A percentile compares a stretch with the other conserved stretches of the same genome.
Evolutionary conservation across 2,888 invertebrate genomes (phyloP).

Genomic region (Platycnemis pennipes): DNA sequence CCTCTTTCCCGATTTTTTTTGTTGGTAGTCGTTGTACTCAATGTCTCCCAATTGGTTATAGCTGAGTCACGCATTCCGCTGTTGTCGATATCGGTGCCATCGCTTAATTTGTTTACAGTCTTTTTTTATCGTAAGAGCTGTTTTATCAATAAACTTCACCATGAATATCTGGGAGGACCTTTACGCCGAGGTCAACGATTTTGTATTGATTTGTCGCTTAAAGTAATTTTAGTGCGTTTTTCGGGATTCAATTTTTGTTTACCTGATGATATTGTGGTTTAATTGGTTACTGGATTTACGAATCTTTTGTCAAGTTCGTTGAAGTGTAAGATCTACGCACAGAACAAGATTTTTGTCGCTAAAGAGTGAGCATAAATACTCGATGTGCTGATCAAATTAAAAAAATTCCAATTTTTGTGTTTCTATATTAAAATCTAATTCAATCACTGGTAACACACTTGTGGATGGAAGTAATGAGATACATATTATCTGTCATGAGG

Average conservation of each 20-base stretch:
- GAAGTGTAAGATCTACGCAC: too few relatives aligned
- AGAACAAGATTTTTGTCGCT: too few relatives aligned
- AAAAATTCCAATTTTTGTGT: too few relatives aligned
- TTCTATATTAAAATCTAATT: too few relatives aligned
- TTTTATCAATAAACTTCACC: not conserved
- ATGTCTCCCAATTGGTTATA: not conserved
- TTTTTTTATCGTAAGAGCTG: not conserved
- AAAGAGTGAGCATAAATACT: too few relatives aligned
- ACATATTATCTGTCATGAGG: too few relatives aligned
- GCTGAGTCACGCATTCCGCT: conserved; percentile 22
- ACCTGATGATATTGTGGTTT: not conserved
- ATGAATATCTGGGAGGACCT: not conserved
- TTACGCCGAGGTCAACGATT: conserved; percentile 39
- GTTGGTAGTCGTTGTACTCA: not conserved
- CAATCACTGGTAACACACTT: too few relatives aligned
- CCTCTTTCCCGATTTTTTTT: not conserved
- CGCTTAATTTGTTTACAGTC: not conserved
- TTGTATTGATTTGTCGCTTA: conserved; percentile 8
- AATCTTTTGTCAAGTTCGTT: too few relatives aligned
- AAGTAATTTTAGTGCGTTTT: not conserved
- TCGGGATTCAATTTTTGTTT: not conserved
- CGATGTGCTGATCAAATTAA: too few relatives aligned
- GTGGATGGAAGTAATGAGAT: too few relatives aligned
- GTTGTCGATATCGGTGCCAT: not conserved
- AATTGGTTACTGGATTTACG: not conserved